phyloP scores from a whole-genome alignment of 2,888 invertebrate genomes.

The Kryphioiulus occultus region DNA sequence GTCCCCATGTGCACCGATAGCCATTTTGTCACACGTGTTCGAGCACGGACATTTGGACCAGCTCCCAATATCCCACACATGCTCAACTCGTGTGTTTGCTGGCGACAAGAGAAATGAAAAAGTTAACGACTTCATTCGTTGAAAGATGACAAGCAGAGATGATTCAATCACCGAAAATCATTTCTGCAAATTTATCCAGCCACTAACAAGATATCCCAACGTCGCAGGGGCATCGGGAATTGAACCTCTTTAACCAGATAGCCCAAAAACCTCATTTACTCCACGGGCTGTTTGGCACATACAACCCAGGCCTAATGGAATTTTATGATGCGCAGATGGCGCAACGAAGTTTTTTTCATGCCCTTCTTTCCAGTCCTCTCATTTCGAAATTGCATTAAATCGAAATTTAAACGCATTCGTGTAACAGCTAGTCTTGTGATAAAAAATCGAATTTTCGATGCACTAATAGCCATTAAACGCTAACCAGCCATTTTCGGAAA shows the following conservation, averaged over 20 bases:
- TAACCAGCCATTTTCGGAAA: neutral
- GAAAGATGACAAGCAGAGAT: constrained; percentile 25
- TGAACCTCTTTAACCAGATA: neutral
- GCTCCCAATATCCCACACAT: neutral
- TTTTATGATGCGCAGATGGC: constrained; percentile 17
- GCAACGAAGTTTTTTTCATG: neutral
- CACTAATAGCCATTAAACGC: neutral
- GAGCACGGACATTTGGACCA: neutral
- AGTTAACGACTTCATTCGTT: neutral
- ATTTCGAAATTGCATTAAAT: constrained; percentile 3
- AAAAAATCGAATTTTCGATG: neutral
- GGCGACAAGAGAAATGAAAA: constrained; percentile 15
- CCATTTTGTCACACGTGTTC: neutral
- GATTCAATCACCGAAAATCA: constrained; percentile 30
- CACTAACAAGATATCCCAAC: neutral
- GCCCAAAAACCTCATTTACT: constrained; percentile 25
- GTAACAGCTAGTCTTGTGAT: neutral
- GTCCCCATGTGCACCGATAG: too few species aligned
- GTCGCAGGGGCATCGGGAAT: neutral
- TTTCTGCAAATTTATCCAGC: constrained; percentile 27
- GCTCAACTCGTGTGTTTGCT: neutral
- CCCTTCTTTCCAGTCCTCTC: neutral
- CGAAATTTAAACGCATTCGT: neutral
- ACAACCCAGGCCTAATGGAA: neutral
- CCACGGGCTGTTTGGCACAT: neutral